Conservation (phyloP, 2,888 invertebrate species). For the Thymelicus acteon region DNA sequence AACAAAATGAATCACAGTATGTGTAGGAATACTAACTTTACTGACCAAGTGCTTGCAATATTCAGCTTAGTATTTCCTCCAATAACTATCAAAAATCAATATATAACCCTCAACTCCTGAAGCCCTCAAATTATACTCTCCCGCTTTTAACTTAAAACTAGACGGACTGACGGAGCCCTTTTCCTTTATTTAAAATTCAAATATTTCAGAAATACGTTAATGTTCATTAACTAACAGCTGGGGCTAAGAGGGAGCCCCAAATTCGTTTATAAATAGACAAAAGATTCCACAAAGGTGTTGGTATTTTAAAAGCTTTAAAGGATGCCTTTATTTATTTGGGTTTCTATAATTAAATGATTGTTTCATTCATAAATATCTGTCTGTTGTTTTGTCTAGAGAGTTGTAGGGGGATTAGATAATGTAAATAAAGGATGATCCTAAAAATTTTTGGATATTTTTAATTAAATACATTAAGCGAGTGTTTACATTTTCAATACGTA, state of each 20-base stretch:
- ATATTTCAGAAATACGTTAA: constrained; percentile 25
- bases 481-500: neutral
- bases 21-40: too few species aligned
- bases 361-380: constrained; percentile 21
- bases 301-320: constrained; percentile 33
- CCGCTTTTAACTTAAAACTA: neutral
- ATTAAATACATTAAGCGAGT: neutral
- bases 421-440: too few species aligned
- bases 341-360: constrained; percentile 21
- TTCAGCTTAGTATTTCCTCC: too few species aligned
- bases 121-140: neutral
- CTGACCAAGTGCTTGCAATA: too few species aligned
- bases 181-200: constrained; percentile 17
- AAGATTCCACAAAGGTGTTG: constrained; percentile 12
- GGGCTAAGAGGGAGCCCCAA: constrained; percentile 13
- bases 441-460: too few species aligned
- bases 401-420: too few species aligned
- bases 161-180: neutral
- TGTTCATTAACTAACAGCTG: constrained; percentile 30
- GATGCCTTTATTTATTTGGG: constrained; percentile 24
- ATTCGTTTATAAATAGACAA: constrained; percentile 29
- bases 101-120: too few species aligned
- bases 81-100: too few species aligned
- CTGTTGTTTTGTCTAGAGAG: too few species aligned
- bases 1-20: too few species aligned